A percentile compares a stretch with the other conserved stretches of the same genome.
Evolutionary conservation across 2,888 invertebrate genomes (phyloP).

Genomic region (Chesias legatella): DNA sequence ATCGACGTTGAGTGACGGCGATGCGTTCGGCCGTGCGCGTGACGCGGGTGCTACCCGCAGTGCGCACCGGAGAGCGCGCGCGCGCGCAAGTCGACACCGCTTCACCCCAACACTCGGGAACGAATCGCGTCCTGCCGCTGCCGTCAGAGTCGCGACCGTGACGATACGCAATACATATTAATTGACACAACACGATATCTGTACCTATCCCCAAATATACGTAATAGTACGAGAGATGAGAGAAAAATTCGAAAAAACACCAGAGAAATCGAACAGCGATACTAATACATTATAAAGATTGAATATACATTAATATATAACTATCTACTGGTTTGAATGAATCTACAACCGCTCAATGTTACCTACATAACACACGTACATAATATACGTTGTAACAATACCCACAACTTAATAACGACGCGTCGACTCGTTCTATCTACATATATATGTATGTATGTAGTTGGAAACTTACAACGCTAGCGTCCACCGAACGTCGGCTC

Average conservation of each 20-base stretch:
- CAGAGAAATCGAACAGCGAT: slow-evolving; percentile 66
- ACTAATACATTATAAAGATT: slow-evolving; percentile 67
- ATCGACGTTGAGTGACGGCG: slow-evolving; percentile 62
- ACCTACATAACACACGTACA: slow-evolving; percentile 72
- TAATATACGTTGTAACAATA: slow-evolving; percentile 56
- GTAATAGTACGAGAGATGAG: slow-evolving; percentile 55
- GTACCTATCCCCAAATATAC: slow-evolving; percentile 66
- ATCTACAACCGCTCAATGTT: slow-evolving; percentile 57
- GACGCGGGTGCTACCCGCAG: too few relatives aligned
- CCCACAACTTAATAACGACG: slow-evolving; percentile 45
- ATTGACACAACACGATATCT: slow-evolving; percentile 76
- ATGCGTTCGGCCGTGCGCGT: slow-evolving; percentile 43
- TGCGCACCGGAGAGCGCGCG: too few relatives aligned
- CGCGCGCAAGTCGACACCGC: too few relatives aligned
- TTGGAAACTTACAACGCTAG: slow-evolving; percentile 45
- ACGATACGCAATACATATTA: slow-evolving; percentile 46
- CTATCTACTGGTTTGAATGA: slow-evolving; percentile 63
- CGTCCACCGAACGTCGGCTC: slow-evolving; percentile 30
- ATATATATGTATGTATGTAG: too few relatives aligned
- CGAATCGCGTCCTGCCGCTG: slow-evolving; percentile 44
- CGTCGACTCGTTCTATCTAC: too few relatives aligned
- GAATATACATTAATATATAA: slow-evolving; percentile 67
- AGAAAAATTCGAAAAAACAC: slow-evolving; percentile 59
- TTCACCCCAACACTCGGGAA: too few relatives aligned
- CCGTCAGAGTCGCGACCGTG: slow-evolving; percentile 45